phyloP scores from a whole-genome alignment of 2,888 invertebrate species.

The Tromatobia lineatoria region DNA sequence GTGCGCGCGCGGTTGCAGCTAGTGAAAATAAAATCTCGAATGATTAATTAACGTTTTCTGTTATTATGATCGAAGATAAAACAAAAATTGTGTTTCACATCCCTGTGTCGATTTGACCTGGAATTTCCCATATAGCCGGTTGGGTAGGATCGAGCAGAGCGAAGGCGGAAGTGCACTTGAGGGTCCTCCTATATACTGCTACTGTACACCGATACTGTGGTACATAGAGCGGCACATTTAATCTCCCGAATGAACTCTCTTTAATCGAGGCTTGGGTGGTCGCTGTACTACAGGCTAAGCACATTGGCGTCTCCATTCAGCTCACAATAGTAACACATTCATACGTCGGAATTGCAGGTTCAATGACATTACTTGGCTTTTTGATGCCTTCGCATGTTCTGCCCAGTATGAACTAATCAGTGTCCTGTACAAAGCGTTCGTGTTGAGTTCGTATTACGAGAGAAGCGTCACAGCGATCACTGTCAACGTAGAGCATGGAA shows the following conservation, averaged over 20 bases:
- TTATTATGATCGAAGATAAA: too few species aligned
- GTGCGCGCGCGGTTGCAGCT: too few species aligned
- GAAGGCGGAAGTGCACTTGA: conserved; percentile 37
- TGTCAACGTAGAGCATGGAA: neutral
- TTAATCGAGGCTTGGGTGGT: conserved; percentile 40
- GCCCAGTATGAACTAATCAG: conserved; percentile 9
- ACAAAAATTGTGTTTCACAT: too few species aligned
- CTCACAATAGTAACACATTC: conserved; percentile 10
- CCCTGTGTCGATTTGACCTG: too few species aligned
- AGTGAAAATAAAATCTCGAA: too few species aligned
- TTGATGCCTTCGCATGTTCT: conserved; percentile 12
- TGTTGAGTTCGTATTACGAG: conserved; percentile 10
- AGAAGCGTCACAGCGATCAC: neutral
- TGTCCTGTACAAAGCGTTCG: neutral
- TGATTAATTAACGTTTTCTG: too few species aligned
- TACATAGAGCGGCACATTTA: conserved; percentile 30
- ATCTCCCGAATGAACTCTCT: conserved; percentile 31
- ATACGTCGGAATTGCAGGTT: conserved; percentile 25
- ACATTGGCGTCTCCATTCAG: neutral
- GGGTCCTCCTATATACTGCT: conserved; percentile 6
- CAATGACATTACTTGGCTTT: conserved; percentile 28
- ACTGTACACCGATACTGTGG: neutral
- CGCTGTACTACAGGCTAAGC: conserved; percentile 15
- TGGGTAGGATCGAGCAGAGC: neutral
- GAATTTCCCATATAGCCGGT: neutral